Percentiles rank a stretch among this genome's conserved stretches.
Evolutionary conservation across 2,888 invertebrate species (phyloP).

Genomic region (Epsilonema sp.): DNA sequence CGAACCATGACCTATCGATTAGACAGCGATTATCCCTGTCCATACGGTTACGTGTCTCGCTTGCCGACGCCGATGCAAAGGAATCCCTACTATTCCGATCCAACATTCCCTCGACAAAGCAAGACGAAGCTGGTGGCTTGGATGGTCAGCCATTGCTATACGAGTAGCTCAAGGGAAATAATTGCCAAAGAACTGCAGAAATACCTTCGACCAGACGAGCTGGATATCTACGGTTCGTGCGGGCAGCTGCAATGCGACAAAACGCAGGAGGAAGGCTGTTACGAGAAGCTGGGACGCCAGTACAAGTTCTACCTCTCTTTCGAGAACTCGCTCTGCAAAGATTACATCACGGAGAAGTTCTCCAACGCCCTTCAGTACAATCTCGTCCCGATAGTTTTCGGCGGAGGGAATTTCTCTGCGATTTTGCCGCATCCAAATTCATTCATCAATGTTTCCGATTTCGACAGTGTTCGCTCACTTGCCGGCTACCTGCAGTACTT

Average conservation of each 20-base stretch:
- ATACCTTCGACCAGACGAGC: too few relatives aligned
- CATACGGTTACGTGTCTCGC: not conserved
- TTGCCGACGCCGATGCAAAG: too few relatives aligned
- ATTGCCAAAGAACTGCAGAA: not conserved
- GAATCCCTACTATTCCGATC: not conserved
- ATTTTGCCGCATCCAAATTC: constrained; percentile 3
- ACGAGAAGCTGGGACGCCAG: not conserved
- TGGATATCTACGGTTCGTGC: not conserved
- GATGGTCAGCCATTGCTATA: not conserved
- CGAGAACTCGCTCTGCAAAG: constrained; percentile 5
- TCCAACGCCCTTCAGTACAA: constrained; percentile 1
- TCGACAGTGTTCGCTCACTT: not conserved
- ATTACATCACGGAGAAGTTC: constrained; percentile 7
- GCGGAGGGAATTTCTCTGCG: constrained; percentile 2
- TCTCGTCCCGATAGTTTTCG: constrained; percentile 7
- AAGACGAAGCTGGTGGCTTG: not conserved
- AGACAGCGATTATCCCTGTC: not conserved
- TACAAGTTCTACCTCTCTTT: constrained; percentile 7
- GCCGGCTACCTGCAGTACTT: not conserved
- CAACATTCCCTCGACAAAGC: too few relatives aligned
- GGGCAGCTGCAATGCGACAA: not conserved
- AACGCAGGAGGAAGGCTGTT: not conserved
- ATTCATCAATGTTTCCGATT: constrained; percentile 6
- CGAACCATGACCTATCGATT: constrained; percentile 1
- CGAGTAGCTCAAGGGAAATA: not conserved